Percentiles rank a stretch among this genome's conserved stretches.
These are phyloP conservation scores for Gymnobelideus leadbeateri DNA, from an alignment of 2,113 vertebrate genomes.

Conservation along the genomic window DNA sequence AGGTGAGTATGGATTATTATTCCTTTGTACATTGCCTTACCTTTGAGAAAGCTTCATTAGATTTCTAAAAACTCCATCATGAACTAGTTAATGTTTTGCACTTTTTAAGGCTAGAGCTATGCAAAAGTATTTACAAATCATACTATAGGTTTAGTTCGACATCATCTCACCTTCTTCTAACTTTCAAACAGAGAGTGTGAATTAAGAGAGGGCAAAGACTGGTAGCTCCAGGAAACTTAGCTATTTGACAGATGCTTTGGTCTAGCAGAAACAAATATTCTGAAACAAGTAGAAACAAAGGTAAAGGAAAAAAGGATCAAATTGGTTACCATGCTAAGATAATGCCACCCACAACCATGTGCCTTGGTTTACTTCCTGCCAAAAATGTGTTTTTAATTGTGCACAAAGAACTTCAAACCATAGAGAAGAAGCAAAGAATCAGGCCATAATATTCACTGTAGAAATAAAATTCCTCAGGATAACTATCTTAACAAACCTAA, in stretches of 20 bases:
- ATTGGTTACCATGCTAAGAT: constrained; percentile 34
- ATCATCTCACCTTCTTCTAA: background rate
- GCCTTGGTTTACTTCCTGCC: constrained; percentile 15
- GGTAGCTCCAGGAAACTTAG: background rate
- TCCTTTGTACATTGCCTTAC: constrained; percentile 17
- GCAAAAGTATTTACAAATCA: constrained; percentile 31
- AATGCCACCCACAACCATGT: constrained; percentile 33
- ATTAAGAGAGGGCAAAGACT: background rate
- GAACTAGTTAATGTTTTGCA: background rate
- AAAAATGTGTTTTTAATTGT: constrained; percentile 21
- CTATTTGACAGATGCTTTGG: background rate
- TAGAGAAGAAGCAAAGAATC: constrained; percentile 40
- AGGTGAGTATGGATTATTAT: constrained; percentile 10
- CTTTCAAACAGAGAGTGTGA: background rate
- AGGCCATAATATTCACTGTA: background rate
- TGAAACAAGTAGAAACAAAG: constrained; percentile 37
- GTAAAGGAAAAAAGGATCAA: background rate
- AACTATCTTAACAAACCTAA: background rate
- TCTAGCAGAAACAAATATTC: constrained; percentile 34
- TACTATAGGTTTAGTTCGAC: background rate
- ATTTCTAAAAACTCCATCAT: constrained; percentile 34
- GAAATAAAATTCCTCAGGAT: constrained; percentile 20
- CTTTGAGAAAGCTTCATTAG: constrained; percentile 34
- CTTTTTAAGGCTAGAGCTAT: background rate
- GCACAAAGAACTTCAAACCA: constrained; percentile 27